A percentile compares a stretch with the other conserved stretches of the same genome.
These are phyloP conservation scores for Thymelicus sylvestris DNA, from an alignment of 2,888 invertebrate genomes.

Conservation along the genomic window DNA sequence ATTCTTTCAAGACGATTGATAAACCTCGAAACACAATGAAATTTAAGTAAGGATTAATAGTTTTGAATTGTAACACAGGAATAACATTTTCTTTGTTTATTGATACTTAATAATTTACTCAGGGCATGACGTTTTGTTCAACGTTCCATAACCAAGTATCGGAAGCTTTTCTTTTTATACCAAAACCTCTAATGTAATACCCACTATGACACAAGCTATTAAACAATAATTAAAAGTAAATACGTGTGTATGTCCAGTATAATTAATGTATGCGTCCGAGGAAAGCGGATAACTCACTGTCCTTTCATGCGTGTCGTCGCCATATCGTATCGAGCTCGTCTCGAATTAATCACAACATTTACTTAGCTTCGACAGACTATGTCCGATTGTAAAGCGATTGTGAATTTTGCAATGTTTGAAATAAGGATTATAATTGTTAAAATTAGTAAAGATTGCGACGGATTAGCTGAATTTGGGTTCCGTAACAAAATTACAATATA, in stretches of 20 bases:
- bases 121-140: background rate
- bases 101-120: background rate
- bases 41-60: too few relatives aligned
- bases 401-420: background rate
- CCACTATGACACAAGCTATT: background rate
- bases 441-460: background rate
- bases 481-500: background rate
- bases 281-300: slow-evolving; percentile 55
- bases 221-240: background rate
- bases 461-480: background rate
- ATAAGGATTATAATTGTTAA: slow-evolving; percentile 3
- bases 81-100: too few relatives aligned
- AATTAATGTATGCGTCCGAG: slow-evolving; percentile 40
- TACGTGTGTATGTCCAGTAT: background rate
- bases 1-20: too few relatives aligned
- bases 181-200: too few relatives aligned
- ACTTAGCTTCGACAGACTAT: background rate
- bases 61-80: too few relatives aligned
- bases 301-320: slow-evolving; percentile 53
- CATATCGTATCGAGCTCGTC: slow-evolving; percentile 30
- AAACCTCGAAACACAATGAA: too few relatives aligned
- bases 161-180: background rate
- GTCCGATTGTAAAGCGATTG: background rate
- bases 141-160: background rate
- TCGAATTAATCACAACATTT: slow-evolving; percentile 30